A percentile compares a stretch with the other conserved stretches of the same genome.
These are phyloP conservation scores for Sigmodon hispidus DNA, from an alignment of 2,113 vertebrate genomes.

Conservation along the genomic window DNA sequence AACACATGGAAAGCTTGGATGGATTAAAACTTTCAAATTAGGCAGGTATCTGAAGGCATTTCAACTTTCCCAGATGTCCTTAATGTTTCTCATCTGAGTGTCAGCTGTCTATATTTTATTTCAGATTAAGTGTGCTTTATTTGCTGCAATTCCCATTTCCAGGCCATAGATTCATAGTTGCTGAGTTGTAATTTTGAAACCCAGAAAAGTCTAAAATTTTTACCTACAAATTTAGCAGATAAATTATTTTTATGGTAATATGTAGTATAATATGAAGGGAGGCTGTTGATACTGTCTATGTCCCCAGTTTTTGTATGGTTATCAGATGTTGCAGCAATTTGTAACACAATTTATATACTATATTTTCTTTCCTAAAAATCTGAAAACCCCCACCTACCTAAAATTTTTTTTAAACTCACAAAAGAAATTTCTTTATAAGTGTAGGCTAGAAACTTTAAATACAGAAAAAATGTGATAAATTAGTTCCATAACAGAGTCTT, in stretches of 20 bases:
- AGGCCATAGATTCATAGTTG: background rate
- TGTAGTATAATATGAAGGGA: conserved; percentile 6
- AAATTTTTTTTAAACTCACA: conserved; percentile 24
- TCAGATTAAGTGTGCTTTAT: conserved; percentile 23
- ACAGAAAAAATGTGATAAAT: background rate
- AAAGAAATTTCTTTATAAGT: conserved; percentile 12
- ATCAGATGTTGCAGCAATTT: conserved; percentile 39
- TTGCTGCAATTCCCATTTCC: background rate
- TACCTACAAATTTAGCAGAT: conserved; percentile 43
- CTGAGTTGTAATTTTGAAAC: conserved; percentile 40
- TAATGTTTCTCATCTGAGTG: background rate
- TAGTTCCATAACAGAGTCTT: conserved; percentile 42
- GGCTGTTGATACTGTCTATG: background rate
- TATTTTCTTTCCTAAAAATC: conserved; percentile 55
- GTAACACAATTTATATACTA: background rate
- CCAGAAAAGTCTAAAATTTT: conserved; percentile 40
- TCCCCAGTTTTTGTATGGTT: conserved; percentile 22
- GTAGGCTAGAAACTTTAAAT: conserved; percentile 28
- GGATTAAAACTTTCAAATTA: conserved; percentile 27
- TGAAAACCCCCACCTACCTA: background rate
- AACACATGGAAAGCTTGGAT: background rate
- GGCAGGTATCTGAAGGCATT: conserved; percentile 40
- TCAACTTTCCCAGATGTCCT: background rate
- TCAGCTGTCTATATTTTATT: background rate
- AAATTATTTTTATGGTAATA: conserved; percentile 17